phyloP scores from a whole-genome alignment of 2,797 vertebrate species.

The Babyrousa celebensis region DNA sequence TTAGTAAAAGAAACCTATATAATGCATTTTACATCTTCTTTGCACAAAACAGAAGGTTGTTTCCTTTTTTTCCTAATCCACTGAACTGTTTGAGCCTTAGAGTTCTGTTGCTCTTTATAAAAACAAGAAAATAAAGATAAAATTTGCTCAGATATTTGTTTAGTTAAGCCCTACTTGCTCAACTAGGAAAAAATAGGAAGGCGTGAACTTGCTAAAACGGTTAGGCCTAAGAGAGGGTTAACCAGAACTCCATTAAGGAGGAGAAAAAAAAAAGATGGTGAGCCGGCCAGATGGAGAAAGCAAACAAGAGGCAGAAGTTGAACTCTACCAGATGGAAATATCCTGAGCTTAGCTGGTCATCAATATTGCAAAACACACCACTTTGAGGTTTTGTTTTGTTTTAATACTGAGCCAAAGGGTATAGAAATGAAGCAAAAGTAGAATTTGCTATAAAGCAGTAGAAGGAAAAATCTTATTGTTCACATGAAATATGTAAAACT shows the following conservation, averaged over 20 bases:
- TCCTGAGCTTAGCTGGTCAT: slow-evolving; percentile 69
- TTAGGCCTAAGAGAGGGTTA: slow-evolving; percentile 75
- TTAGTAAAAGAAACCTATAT: background rate
- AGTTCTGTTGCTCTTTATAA: background rate
- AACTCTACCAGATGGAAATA: slow-evolving; percentile 79
- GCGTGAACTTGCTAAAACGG: slow-evolving; percentile 47
- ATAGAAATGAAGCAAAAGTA: slow-evolving; percentile 62
- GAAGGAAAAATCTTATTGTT: slow-evolving; percentile 51
- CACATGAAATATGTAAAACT: slow-evolving; percentile 59
- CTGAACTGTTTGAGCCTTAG: background rate
- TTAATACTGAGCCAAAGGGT: slow-evolving; percentile 25
- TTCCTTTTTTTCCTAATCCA: background rate
- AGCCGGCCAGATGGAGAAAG: slow-evolving; percentile 75
- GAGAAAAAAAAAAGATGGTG: slow-evolving; percentile 4
- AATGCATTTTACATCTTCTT: background rate
- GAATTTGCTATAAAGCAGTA: background rate
- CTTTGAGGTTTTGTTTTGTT: slow-evolving; percentile 9
- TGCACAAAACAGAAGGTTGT: background rate
- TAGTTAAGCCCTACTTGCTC: background rate
- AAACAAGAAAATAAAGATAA: background rate
- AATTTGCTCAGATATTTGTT: background rate
- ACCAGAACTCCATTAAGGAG: slow-evolving; percentile 49
- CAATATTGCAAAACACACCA: slow-evolving; percentile 73
- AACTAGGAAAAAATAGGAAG: background rate
- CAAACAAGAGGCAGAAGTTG: slow-evolving; percentile 74